Evolutionary conservation across 2,888 invertebrate species (phyloP), one percentile per base, ranked within the genome.

Genomic region (Thymelicus acteon): DNA sequence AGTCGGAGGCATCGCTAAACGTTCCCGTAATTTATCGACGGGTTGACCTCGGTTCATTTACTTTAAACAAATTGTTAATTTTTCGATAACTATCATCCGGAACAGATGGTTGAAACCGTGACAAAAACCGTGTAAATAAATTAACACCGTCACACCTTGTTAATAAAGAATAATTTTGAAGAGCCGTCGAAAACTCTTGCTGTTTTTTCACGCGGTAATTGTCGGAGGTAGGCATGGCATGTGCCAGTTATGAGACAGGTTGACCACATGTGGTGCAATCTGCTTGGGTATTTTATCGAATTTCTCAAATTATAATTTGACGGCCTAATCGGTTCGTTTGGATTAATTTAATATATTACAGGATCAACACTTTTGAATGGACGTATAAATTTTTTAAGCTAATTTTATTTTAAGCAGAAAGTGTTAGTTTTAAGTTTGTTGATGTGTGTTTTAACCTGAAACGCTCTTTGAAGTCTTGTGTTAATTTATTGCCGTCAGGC

Each of bases 1-100:
- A 85, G 83, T 83, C 83, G 77, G 81, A 85, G 82, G 83, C 85
- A 85, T 87, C 86, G 90, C 88, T 90, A 88, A 91, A 85, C 83
- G 88, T 79, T 78, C 83, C 84, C 84, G 91, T 92, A 92, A 93
- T 90, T 93, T 93, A 93, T 90, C 86, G 88, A 87, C 79, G 81
- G 82, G 85, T 87, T 90, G 88, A 89, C 89, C 88, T 88, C 89
- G 86, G 85, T 88, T 91, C 90, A 92, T 93, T 93, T 92, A 89
- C 90, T 91, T 93, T 93, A 92, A 93, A 93, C 93, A 93, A 93
- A 93, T 93, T 93, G 92, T 93, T 93, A 93, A 93, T 93, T 93
- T 92, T 91, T 92, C 87, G 93, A 93, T 93, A 92, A 86, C 89
- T 86, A 92, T 93, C 93, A 85, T 90, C 90, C 87, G 89, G 87